Conservation (phyloP, 2,888 invertebrate species). For the Thereva unica region DNA sequence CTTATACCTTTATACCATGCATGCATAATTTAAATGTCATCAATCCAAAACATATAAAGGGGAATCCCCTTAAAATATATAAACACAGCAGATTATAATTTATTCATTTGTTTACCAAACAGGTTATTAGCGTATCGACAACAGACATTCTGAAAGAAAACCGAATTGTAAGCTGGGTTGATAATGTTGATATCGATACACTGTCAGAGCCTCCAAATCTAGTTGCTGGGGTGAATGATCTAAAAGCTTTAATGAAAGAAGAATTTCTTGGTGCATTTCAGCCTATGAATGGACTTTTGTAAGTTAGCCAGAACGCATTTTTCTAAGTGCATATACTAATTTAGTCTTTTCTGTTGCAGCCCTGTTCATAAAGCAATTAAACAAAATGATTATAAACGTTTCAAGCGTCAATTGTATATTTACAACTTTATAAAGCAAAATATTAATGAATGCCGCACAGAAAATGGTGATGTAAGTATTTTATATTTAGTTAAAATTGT, state of each 20-base stretch:
- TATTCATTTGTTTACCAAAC: too few species aligned
- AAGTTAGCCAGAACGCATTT: background rate
- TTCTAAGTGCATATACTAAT: background rate
- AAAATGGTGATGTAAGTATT: conserved; percentile 1
- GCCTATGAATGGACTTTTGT: conserved; percentile 1
- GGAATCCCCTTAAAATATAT: too few species aligned
- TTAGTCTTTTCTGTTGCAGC: conserved; percentile 32
- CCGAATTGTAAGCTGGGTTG: too few species aligned
- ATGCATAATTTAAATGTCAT: too few species aligned
- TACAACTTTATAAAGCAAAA: conserved; percentile 35
- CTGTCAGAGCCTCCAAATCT: conserved; percentile 5
- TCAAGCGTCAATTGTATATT: conserved; percentile 42
- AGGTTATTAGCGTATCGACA: too few species aligned
- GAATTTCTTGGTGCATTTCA: background rate
- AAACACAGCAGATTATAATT: too few species aligned
- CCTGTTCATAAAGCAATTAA: conserved; percentile 44
- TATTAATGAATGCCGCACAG: conserved; percentile 12
- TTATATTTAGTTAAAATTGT: background rate
- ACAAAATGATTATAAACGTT: conserved; percentile 36
- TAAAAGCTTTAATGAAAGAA: background rate
- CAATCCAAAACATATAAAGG: too few species aligned
- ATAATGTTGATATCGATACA: background rate
- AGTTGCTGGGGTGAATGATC: background rate
- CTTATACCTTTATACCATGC: too few species aligned
- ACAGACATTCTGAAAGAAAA: too few species aligned